These are phyloP conservation scores for Pogonomyrmex barbatus DNA, from an alignment of 1,140 invertebrate species.

Conservation along the genomic window DNA sequence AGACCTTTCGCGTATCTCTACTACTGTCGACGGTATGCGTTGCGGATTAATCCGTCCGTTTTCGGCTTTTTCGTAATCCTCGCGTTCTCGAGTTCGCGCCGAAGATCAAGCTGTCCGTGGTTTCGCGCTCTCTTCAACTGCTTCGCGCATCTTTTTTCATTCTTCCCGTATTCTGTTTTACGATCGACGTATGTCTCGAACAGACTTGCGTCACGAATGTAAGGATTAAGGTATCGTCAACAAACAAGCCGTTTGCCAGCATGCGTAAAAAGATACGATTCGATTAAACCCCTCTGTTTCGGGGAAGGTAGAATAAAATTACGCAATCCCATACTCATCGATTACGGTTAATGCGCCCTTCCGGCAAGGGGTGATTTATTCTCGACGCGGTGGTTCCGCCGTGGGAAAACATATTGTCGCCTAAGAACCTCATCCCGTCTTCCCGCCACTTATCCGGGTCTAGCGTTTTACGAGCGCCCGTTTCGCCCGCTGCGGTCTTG, in stretches of 20 bases:
- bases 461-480: conserved; percentile 68
- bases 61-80: conserved; percentile 27
- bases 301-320: conserved; percentile 1
- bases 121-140: not conserved
- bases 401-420: conserved; percentile 54
- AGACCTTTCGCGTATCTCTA: conserved; percentile 28
- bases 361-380: conserved; percentile 37
- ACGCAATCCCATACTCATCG: conserved; percentile 3
- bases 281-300: not conserved
- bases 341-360: conserved; percentile 29
- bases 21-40: not conserved
- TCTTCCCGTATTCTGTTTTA: not conserved
- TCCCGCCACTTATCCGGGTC: conserved; percentile 50
- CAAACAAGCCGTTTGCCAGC: too few species aligned
- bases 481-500: conserved; percentile 62
- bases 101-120: not conserved
- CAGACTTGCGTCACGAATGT: not conserved
- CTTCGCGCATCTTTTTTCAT: not conserved
- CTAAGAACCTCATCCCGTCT: conserved; percentile 48
- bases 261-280: not conserved
- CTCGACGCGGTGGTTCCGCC: conserved; percentile 15
- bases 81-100: not conserved
- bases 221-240: not conserved
- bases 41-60: conserved; percentile 12
- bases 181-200: not conserved